Base-by-base conservation (phyloP, 1,140 invertebrate genomes). In the Melipona quadrifasciata region DNA sequence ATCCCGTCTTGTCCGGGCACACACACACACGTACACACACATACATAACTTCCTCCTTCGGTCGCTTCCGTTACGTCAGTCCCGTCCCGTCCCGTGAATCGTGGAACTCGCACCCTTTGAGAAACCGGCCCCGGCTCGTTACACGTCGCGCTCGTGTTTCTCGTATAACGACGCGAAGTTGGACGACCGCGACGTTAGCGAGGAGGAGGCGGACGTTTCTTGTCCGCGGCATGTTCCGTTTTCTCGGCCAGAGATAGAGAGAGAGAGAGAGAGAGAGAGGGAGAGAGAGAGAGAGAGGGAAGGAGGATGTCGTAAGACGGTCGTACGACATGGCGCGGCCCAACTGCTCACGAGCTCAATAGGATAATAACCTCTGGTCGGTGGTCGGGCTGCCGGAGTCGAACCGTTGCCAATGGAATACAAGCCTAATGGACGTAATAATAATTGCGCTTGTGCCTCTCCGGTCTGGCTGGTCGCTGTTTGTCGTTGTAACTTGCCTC, bases 331-430 rank as follows among this genome's bases (percentile, higher is more conserved):
- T 85, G 86, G 85, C 86, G 87, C 81, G 88, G 67, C 71, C 14
- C 89, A 82, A 86, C 81, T 79, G 87, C 87, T 90, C 93, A 94
- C 87, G 88, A 93, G 92, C 92, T 94, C 90, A 94, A 94, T 94
- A 93, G 93, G 91, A 94, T 94, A 94, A 94, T 93, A 91, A 92
- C 58, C 58, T 61, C 58, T n/a, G 90, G 90, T 84, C 84, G 73
- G 89, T 72, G 64, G 81, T 71, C 58, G 4, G 58, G 65, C 78
- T 47, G 77, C 79, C 80, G 83, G 67, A 58, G 16, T 90, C 89
- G 90, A 79, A 84, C 67, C 55, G 78, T 90, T 89, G 39, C 90
- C 86, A 92, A 91, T 92, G 85, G 87, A 90, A 86, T 86, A 90
- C 87, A 76, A 82, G 89, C 85, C 82, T 91, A 90, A 92, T 86